A percentile compares a stretch with the other conserved stretches of the same genome.
phyloP scores from a whole-genome alignment of 1,140 invertebrate species.

The Habropoda laboriosa region DNA sequence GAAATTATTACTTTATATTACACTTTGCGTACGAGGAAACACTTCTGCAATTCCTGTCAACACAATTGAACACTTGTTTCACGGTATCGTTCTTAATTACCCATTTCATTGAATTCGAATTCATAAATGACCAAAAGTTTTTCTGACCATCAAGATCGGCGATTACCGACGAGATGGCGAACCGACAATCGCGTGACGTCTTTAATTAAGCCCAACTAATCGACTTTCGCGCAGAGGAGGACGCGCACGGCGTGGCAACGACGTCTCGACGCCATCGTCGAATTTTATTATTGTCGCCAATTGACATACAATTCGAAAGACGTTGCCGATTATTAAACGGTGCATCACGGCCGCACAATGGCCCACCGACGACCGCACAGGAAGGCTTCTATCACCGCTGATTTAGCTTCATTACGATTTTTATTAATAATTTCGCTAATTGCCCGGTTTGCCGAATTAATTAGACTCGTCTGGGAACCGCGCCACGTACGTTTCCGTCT shows the following conservation, averaged over 20 bases:
- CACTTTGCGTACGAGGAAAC: no score
- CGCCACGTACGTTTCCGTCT: conserved; percentile 37
- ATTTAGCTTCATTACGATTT: conserved; percentile 79
- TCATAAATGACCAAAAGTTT: no score
- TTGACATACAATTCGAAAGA: conserved; percentile 76
- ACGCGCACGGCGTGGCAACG: background rate
- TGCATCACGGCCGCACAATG: conserved; percentile 62
- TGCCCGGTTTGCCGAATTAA: conserved; percentile 75
- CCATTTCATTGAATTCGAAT: no score
- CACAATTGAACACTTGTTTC: no score
- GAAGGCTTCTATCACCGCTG: conserved; percentile 78
- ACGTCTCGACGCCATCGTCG: conserved; percentile 45
- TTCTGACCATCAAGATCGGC: background rate
- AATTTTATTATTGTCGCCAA: conserved; percentile 71
- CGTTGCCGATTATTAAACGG: conserved; percentile 66
- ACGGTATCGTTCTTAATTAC: no score
- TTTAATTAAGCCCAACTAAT: conserved; percentile 46
- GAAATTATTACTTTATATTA: no score
- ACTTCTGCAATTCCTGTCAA: no score
- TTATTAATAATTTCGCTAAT: conserved; percentile 79
- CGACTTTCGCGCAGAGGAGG: conserved; percentile 31
- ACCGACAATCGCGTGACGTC: background rate
- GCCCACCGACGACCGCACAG: conserved; percentile 74
- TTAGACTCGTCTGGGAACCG: conserved; percentile 70
- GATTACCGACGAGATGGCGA: no score